Conservation (phyloP, 2,888 invertebrate species). For the Metellina segmentata region DNA sequence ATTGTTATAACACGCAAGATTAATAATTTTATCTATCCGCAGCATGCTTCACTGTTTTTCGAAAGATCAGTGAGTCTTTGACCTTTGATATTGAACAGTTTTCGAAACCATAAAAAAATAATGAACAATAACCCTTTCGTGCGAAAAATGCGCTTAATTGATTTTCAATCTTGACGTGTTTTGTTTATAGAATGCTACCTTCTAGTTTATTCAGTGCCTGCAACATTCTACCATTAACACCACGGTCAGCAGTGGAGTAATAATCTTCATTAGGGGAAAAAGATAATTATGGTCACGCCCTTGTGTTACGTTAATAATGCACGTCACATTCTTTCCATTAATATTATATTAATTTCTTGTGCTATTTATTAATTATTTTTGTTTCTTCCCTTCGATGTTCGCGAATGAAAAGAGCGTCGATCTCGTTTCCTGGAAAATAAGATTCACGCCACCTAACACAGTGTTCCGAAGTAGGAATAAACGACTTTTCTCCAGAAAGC, state of each 20-base stretch:
- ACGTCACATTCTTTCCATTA: neutral
- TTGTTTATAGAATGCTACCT: too few relatives aligned
- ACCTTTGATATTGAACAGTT: too few relatives aligned
- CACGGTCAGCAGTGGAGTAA: neutral
- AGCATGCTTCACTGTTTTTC: too few relatives aligned
- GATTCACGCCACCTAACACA: neutral
- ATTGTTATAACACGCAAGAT: too few relatives aligned
- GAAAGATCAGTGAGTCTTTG: too few relatives aligned
- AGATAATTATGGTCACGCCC: neutral
- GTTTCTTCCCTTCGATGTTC: neutral
- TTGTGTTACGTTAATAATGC: neutral
- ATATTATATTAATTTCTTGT: neutral
- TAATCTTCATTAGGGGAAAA: neutral
- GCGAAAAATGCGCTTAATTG: too few relatives aligned
- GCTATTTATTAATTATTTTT: neutral
- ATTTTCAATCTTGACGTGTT: too few relatives aligned
- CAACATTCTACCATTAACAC: neutral
- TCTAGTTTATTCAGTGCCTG: neutral
- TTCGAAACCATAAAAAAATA: too few relatives aligned
- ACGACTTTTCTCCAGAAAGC: neutral
- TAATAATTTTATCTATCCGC: too few relatives aligned
- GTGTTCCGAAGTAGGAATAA: neutral
- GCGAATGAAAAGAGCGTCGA: too few relatives aligned
- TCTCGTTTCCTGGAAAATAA: too few relatives aligned
- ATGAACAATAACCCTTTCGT: too few relatives aligned